A percentile compares a stretch with the other conserved stretches of the same genome.
Evolutionary conservation across 2,888 invertebrate species (phyloP).

Genomic region (Troides oblongomaculatus): DNA sequence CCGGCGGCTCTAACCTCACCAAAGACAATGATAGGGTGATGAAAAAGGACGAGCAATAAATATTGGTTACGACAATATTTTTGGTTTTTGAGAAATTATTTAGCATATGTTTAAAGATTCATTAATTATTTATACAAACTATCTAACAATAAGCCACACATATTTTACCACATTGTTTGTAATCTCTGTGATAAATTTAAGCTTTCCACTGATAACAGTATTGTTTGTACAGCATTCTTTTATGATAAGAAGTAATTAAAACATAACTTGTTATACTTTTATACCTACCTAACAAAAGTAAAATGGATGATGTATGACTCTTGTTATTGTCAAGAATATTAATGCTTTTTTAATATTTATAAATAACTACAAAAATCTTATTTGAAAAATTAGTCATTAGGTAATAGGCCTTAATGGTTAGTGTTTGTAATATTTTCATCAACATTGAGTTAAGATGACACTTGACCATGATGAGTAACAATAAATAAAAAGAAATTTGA

Average conservation of each 20-base stretch:
- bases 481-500: too few relatives aligned
- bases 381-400: too few relatives aligned
- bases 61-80: not conserved
- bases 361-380: too few relatives aligned
- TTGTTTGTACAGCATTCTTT: constrained; percentile 28
- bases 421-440: too few relatives aligned
- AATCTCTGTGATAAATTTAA: constrained; percentile 28
- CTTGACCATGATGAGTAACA: too few relatives aligned
- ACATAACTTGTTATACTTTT: constrained; percentile 1
- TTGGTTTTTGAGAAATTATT: not conserved
- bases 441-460: too few relatives aligned
- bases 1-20: too few relatives aligned
- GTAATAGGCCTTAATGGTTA: too few relatives aligned
- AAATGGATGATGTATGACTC: not conserved
- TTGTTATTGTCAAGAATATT: not conserved
- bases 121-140: constrained; percentile 3
- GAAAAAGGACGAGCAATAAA: not conserved
- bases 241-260: constrained; percentile 27
- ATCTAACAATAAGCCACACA: constrained; percentile 16
- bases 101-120: not conserved
- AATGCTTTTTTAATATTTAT: too few relatives aligned
- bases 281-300: not conserved
- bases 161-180: constrained; percentile 1
- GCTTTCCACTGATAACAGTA: constrained; percentile 22
- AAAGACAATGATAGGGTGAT: too few relatives aligned